Conservation (phyloP, 2,888 invertebrate species). For the Sarcophaga carnaria region DNA sequence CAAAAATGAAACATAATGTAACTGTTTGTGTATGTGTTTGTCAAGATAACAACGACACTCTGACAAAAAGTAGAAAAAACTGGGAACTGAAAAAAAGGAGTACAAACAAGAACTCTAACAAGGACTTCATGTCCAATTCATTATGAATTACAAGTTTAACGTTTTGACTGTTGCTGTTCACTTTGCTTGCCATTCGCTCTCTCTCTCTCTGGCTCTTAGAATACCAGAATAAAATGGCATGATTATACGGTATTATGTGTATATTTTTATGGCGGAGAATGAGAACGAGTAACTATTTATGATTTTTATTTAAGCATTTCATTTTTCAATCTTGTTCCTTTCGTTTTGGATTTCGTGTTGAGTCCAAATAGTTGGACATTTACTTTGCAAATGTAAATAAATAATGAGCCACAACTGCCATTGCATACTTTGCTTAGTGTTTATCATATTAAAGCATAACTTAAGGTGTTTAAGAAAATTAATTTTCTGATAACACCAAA, state of each 20-base stretch:
- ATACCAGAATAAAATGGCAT: slow-evolving; percentile 50
- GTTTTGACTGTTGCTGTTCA: slow-evolving; percentile 54
- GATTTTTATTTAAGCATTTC: slow-evolving; percentile 54
- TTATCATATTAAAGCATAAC: slow-evolving; percentile 51
- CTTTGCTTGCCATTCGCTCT: background rate
- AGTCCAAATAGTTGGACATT: slow-evolving; percentile 57
- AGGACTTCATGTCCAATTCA: slow-evolving; percentile 60
- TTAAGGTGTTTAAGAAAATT: slow-evolving; percentile 51
- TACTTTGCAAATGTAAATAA: slow-evolving; percentile 53
- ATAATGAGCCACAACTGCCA: slow-evolving; percentile 52
- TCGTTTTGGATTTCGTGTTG: slow-evolving; percentile 29
- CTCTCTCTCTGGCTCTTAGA: background rate
- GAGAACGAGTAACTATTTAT: slow-evolving; percentile 13
- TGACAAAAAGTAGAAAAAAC: background rate
- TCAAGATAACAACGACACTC: slow-evolving; percentile 61
- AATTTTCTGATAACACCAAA: slow-evolving; percentile 40
- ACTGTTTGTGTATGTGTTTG: slow-evolving; percentile 41
- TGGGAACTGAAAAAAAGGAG: background rate
- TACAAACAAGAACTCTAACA: slow-evolving; percentile 4
- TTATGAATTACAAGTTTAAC: slow-evolving; percentile 48
- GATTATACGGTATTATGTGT: slow-evolving; percentile 57
- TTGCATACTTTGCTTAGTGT: slow-evolving; percentile 41
- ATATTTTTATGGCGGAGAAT: background rate
- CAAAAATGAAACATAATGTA: slow-evolving; percentile 62
- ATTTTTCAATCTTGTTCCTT: background rate